Conservation (phyloP, 2,113 vertebrate species). For the Forbesichthys papilliferus region DNA sequence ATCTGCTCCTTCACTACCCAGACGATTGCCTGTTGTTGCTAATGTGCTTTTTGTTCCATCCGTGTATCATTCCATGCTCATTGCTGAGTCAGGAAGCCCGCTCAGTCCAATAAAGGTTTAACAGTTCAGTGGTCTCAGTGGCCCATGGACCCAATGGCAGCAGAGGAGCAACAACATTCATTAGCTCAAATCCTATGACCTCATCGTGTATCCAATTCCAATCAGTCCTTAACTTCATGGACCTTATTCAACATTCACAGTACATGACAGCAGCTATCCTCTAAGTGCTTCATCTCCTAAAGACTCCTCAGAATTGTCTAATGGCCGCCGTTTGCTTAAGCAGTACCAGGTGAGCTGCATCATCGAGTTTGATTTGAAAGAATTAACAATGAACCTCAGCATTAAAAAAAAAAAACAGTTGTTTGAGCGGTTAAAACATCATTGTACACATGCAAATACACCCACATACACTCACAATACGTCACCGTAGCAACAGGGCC, state of each 20-base stretch:
- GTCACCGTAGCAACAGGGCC: slow-evolving; percentile 21
- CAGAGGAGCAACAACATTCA: slow-evolving; percentile 54
- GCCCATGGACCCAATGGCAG: slow-evolving; percentile 3
- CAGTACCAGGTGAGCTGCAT: slow-evolving; percentile 32
- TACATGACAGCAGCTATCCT: slow-evolving; percentile 50
- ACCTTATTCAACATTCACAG: slow-evolving; percentile 53
- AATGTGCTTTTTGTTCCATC: slow-evolving; percentile 46
- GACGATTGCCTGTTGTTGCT: slow-evolving; percentile 64
- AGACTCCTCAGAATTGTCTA: slow-evolving; percentile 52
- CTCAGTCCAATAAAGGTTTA: slow-evolving; percentile 64
- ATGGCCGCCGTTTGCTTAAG: slow-evolving; percentile 53
- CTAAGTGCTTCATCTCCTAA: slow-evolving; percentile 44
- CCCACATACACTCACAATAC: slow-evolving; percentile 12
- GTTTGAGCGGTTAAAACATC: slow-evolving; percentile 3
- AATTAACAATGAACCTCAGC: neutral
- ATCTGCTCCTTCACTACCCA: slow-evolving; percentile 21
- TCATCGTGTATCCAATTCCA: slow-evolving; percentile 65
- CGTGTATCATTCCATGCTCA: slow-evolving; percentile 39
- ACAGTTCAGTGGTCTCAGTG: slow-evolving; percentile 30
- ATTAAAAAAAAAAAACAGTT: neutral
- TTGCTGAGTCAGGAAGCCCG: slow-evolving; percentile 47
- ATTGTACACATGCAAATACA: neutral
- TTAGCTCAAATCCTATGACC: slow-evolving; percentile 65
- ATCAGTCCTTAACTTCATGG: slow-evolving; percentile 49
- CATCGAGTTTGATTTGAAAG: slow-evolving; percentile 31